Conservation (phyloP, 2,888 invertebrate genomes). For the Mactromeris polynyma region DNA sequence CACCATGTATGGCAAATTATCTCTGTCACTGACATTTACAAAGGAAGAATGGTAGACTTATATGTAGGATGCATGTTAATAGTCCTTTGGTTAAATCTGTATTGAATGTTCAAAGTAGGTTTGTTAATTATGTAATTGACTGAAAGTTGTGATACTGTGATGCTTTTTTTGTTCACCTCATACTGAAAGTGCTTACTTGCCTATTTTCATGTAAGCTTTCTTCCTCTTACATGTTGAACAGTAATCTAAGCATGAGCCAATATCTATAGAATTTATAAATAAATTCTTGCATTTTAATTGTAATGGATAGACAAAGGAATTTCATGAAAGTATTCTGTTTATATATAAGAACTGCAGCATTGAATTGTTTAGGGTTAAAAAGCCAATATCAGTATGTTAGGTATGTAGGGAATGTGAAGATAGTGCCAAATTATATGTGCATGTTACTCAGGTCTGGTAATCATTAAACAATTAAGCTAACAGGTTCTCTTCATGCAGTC, state of each 20-base stretch:
- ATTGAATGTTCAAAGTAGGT: neutral
- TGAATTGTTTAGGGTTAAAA: neutral
- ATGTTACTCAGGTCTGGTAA: slow-evolving; percentile 21
- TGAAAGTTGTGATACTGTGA: neutral
- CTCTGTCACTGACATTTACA: neutral
- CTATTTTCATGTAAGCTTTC: neutral
- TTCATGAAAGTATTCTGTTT: slow-evolving; percentile 12
- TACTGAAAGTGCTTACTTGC: neutral
- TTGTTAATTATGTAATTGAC: neutral
- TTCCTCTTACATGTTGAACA: too few relatives aligned
- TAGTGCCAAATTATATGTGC: slow-evolving; percentile 52
- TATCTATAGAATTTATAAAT: neutral
- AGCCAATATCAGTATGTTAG: slow-evolving; percentile 21
- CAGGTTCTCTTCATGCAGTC: neutral
- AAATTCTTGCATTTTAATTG: slow-evolving; percentile 9
- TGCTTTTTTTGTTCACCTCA: neutral
- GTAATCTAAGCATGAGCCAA: too few relatives aligned
- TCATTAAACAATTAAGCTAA: slow-evolving; percentile 22
- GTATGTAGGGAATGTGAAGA: slow-evolving; percentile 41
- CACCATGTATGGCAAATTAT: neutral
- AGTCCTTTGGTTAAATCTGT: neutral
- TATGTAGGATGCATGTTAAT: neutral
- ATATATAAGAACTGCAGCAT: neutral
- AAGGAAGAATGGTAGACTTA: neutral
- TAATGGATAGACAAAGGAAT: slow-evolving; percentile 9